Evolutionary conservation across 2,888 invertebrate species (phyloP).

Genomic region (Limenitis camilla): DNA sequence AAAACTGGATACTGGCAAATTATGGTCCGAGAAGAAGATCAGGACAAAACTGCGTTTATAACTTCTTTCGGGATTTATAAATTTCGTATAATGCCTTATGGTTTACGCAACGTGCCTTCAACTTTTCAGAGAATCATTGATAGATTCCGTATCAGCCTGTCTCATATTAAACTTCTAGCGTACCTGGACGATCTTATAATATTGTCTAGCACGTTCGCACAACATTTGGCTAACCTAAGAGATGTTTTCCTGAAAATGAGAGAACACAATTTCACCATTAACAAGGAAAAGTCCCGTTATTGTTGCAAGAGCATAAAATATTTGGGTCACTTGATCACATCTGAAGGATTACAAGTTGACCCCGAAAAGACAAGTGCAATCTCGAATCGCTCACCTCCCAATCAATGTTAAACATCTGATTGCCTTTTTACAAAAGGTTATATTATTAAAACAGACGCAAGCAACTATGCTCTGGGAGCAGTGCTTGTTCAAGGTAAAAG

Average conservation of each 20-base stretch:
- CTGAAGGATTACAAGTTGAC: not conserved
- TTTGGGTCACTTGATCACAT: not conserved
- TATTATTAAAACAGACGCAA: too few relatives aligned
- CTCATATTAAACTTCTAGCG: not conserved
- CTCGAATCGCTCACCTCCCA: not conserved
- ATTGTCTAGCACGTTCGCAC: not conserved
- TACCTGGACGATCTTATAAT: not conserved
- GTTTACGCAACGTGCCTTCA: slow-evolving; percentile 35
- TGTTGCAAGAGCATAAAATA: not conserved
- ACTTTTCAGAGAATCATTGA: slow-evolving; percentile 37
- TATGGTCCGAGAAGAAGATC: slow-evolving; percentile 29
- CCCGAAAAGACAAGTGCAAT: not conserved
- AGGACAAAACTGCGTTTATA: too few relatives aligned
- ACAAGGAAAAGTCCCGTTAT: not conserved
- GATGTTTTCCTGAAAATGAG: not conserved
- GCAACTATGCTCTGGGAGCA: too few relatives aligned
- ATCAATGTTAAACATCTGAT: not conserved
- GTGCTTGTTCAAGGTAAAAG: too few relatives aligned
- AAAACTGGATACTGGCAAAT: slow-evolving; percentile 31
- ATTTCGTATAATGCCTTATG: too few relatives aligned
- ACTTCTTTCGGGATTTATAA: too few relatives aligned
- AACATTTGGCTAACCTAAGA: not conserved
- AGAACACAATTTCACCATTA: not conserved
- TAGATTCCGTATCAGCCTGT: slow-evolving; percentile 18
- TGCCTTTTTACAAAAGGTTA: not conserved